A percentile compares a stretch with the other conserved stretches of the same genome.
These are phyloP conservation scores for Chroicocephalus ridibundus DNA, from an alignment of 2,113 vertebrate species.

Conservation along the genomic window DNA sequence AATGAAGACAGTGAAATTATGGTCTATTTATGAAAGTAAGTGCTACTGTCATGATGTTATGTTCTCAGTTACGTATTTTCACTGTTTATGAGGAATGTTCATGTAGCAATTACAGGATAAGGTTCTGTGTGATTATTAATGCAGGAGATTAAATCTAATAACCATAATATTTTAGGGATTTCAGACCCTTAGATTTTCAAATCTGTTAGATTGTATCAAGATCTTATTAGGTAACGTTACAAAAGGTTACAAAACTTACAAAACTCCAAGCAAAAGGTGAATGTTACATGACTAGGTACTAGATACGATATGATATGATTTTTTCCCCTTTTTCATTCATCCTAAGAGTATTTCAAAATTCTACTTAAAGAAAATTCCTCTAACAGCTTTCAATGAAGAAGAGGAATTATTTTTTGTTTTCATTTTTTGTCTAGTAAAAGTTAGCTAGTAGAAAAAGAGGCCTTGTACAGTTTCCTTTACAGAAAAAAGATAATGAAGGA, in stretches of 20 bases:
- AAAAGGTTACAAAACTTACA: background rate
- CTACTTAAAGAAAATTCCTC: background rate
- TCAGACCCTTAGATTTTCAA: background rate
- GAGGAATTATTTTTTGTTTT: background rate
- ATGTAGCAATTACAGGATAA: background rate
- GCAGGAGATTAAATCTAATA: background rate
- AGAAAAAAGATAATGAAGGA: background rate
- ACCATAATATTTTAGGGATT: background rate
- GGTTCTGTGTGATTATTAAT: background rate
- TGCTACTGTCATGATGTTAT: background rate
- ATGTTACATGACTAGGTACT: background rate
- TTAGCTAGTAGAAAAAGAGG: background rate
- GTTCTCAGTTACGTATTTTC: background rate
- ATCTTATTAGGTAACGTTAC: background rate
- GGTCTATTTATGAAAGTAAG: background rate
- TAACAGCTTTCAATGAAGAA: background rate
- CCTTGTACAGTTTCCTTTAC: background rate
- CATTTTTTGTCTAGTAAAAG: background rate
- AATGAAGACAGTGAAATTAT: background rate
- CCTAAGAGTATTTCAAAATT: background rate
- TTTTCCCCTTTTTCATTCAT: background rate
- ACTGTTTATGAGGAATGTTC: background rate
- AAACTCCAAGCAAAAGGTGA: background rate
- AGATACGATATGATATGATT: background rate
- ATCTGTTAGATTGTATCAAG: background rate